phyloP scores from a whole-genome alignment of 1,140 invertebrate species.

The Neodiprion lecontei region DNA sequence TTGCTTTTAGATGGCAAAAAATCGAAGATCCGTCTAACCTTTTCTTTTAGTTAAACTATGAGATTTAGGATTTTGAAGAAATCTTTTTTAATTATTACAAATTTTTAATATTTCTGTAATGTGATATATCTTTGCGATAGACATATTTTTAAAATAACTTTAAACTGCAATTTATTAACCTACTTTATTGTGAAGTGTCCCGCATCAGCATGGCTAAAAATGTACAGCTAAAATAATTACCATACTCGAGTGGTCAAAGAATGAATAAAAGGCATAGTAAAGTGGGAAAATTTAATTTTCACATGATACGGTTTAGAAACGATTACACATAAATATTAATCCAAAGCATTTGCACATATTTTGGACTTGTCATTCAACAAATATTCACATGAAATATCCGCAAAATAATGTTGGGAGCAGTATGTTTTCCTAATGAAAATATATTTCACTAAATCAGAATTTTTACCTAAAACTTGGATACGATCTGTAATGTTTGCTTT shows the following conservation, averaged over 20 bases:
- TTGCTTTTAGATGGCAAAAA: background rate
- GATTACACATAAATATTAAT: too few relatives aligned
- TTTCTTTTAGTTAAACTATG: background rate
- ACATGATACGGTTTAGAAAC: too few relatives aligned
- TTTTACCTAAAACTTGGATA: background rate
- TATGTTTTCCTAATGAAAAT: background rate
- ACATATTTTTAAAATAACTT: background rate
- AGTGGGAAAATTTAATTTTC: background rate
- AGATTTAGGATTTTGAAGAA: background rate
- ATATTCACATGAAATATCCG: background rate
- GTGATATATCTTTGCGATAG: background rate
- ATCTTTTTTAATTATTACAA: background rate
- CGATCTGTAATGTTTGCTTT: background rate
- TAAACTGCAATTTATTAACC: background rate
- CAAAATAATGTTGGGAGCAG: background rate
- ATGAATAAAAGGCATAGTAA: background rate
- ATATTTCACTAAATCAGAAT: background rate
- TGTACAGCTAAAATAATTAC: background rate
- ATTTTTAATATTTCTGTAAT: background rate
- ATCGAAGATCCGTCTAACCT: background rate
- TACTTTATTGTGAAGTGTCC: background rate
- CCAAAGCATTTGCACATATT: too few relatives aligned
- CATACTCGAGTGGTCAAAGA: background rate
- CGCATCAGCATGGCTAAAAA: conserved; percentile 1
- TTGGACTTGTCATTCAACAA: background rate